Base-by-base conservation (phyloP, 1,140 invertebrate species). In the Caenorhabditis tropicalis region DNA sequence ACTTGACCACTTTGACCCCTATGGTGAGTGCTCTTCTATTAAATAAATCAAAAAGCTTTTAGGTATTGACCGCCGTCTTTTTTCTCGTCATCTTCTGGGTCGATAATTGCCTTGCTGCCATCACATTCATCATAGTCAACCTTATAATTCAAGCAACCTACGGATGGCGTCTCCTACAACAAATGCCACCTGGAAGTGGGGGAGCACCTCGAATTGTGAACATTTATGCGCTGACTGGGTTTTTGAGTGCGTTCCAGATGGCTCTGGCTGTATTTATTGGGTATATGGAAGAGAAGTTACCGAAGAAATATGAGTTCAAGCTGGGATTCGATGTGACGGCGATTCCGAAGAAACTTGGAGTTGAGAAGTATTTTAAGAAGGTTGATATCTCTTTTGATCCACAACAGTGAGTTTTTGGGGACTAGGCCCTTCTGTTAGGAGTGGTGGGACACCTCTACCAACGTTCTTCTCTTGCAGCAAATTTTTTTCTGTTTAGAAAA, bases 151-250 rank as follows among this genome's bases (percentile, higher is more conserved):
- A 89, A 81, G 82, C 56, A 36, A 56, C 88, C 56, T 90, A 83
- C 48, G 87, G 88, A 19, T 89, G 85, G 82, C 74, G 80, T 24
- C 39, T 88, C 7, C 79, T 90, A 19, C 48, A 79, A 24, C 79
- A 89, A 79, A 43, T 89, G 21, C 88, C 88, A 21, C 88, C 88
- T 0, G 89, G 89, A 9, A 88, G 86, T 83, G 88, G 89, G 12
- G 15, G 48, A 4, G 81, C 88, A 16, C 88, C 88, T 1, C 88
- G 60, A 82, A 88, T 89, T 83, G 89, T 5, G 48, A 83, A 29
- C 48, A n/a, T 88, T 27, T 88, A 87, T 43, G 33, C 56, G 1
- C 12, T 85, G 24, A 88, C 83, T 33, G 27, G 88, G 3, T 33
- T 51, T 6, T 21, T 88, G 27, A 83, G 81, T 3, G 83, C 60